Percentiles rank a stretch among this genome's conserved stretches.
phyloP scores from a whole-genome alignment of 1,140 invertebrate genomes.

The Vanessa tameamea region DNA sequence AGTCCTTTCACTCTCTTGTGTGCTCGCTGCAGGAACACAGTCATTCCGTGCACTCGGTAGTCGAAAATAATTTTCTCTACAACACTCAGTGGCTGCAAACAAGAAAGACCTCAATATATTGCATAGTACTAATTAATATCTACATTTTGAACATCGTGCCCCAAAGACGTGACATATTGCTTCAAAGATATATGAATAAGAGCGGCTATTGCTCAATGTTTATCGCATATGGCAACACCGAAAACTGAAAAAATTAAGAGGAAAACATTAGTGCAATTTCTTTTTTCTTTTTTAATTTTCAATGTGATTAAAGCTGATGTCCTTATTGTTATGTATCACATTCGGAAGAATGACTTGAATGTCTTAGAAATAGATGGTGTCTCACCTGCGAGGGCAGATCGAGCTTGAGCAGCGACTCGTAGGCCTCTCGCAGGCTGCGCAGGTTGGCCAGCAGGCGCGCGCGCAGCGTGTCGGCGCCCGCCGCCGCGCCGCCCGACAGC shows the following conservation, averaged over 20 bases:
- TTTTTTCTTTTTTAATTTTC: no score
- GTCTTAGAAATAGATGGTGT: background rate
- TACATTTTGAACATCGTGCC: no score
- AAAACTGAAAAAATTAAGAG: no score
- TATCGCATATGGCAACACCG: no score
- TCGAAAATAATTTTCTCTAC: slow-evolving; percentile 93
- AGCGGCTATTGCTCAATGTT: no score
- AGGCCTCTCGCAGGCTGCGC: slow-evolving; percentile 59
- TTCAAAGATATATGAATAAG: no score
- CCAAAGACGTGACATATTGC: no score
- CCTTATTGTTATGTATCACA: no score
- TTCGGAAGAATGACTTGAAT: background rate
- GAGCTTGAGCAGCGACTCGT: slow-evolving; percentile 68
- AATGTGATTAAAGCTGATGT: no score
- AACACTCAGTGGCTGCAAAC: slow-evolving; percentile 85
- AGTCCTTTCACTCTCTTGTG: slow-evolving; percentile 90
- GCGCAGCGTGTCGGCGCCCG: slow-evolving; percentile 49
- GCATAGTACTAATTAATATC: no score
- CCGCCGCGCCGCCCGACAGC: slow-evolving; percentile 41
- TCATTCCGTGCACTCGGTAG: slow-evolving; percentile 93
- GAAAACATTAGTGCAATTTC: no score
- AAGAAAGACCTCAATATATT: background rate
- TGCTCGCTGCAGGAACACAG: slow-evolving; percentile 91
- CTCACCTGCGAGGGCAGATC: slow-evolving; percentile 69
- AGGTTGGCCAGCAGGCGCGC: slow-evolving; percentile 60